Base-by-base conservation (phyloP, 2,888 invertebrate genomes). In the Temnothorax ravouxi region DNA sequence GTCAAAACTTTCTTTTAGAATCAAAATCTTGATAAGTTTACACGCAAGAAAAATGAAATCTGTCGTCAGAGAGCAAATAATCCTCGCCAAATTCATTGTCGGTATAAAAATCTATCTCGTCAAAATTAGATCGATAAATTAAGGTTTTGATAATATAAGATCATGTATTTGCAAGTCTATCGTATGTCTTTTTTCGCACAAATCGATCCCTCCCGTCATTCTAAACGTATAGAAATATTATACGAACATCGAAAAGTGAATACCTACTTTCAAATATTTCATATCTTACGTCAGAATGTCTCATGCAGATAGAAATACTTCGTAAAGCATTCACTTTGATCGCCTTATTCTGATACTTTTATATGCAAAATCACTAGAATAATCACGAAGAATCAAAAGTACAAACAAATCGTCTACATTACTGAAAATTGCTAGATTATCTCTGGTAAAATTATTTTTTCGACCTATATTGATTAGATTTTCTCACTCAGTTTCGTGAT, bases 1-100 rank as follows among this genome's bases (percentile, higher is more conserved):
- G 0, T 6, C 0, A 34, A 34, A 34, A 34, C 34, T 34, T 25
- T 29, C 18, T 29, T 8, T 59, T 25, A 54, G 29, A 5, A n/a
- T 25, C n/a, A 34, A 69, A 52, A 8, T n/a, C n/a, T n/a, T 50
- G 69, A 50, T 6, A n/a, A 69, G 8, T 69, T 67, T 34, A 11
- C n/a, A 21, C 15, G 8, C n/a, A 18, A 3, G 34, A 18, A 34
- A n/a, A 34, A 59, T 59, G 1, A n/a, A 59, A 18, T 34, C 18
- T 18, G 8, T 0, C 8, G 3, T 61, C 6, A 9, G 2, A 29
- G 3, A 34, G 18, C 18, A 61, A 18, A 34, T 34, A 34, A 61
- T 18, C 2, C 18, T 9, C 9, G 18, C 6, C 18, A 61, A 34
- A 18, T 18, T 34, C 3, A 29, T 29, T 29, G 29, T 29, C 29